These are phyloP conservation scores for Cancer borealis DNA, from an alignment of 2,888 invertebrate genomes.

Conservation along the genomic window DNA sequence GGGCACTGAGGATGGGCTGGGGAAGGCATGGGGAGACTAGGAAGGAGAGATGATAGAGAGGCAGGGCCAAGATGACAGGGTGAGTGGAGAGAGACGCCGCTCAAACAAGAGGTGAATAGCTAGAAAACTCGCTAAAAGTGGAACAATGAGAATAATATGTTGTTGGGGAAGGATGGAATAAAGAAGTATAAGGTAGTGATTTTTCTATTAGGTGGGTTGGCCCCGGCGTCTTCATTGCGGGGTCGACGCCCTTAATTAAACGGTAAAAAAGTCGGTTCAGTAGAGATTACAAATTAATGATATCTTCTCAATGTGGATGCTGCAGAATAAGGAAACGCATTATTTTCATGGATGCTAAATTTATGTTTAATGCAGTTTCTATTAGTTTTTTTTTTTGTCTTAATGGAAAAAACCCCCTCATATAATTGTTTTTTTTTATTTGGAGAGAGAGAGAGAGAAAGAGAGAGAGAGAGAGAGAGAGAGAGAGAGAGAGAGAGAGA, in stretches of 20 bases:
- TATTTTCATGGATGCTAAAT: neutral
- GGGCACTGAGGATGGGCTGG: neutral
- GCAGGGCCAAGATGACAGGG: neutral
- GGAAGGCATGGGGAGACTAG: neutral
- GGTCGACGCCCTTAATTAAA: neutral
- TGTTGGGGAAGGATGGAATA: neutral
- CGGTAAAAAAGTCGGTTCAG: neutral
- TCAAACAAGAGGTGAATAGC: neutral
- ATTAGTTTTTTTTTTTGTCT: neutral
- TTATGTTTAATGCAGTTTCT: neutral
- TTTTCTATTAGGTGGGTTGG: neutral
- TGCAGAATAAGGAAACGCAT: neutral
- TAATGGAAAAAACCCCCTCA: neutral
- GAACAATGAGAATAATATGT: neutral
- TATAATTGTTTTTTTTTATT: neutral
- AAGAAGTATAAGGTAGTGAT: neutral
- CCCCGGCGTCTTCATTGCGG: neutral
- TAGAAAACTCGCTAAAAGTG: neutral
- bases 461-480: slow-evolving; percentile 9
- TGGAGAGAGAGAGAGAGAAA: neutral
- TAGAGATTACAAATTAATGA: neutral
- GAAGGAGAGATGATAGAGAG: slow-evolving; percentile 37
- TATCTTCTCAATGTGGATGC: neutral
- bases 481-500: slow-evolving; percentile 9
- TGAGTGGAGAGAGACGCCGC: neutral